A percentile compares a stretch with the other conserved stretches of the same genome.
These are phyloP conservation scores for Centropyge bicolor DNA, from an alignment of 2,797 vertebrate genomes.

Conservation along the genomic window DNA sequence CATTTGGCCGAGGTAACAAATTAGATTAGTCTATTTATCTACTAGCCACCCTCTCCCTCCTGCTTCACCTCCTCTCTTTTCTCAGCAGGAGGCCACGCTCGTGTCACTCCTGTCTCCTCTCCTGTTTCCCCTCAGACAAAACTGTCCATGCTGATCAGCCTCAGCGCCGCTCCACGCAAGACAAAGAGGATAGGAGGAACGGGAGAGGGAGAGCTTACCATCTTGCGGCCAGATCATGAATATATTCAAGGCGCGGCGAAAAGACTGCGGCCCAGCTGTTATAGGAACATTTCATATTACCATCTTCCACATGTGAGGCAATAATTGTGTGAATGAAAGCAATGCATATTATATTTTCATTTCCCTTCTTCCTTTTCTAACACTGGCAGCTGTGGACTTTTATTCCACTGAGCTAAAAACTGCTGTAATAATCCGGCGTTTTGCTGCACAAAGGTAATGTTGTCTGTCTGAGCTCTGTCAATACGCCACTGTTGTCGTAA, in stretches of 20 bases:
- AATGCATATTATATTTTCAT: slow-evolving; percentile 82
- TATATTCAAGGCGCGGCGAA: slow-evolving; percentile 75
- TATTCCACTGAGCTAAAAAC: slow-evolving; percentile 72
- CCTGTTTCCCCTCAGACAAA: slow-evolving; percentile 64
- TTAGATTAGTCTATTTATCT: slow-evolving; percentile 81
- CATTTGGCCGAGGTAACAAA: slow-evolving; percentile 76
- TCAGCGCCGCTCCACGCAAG: slow-evolving; percentile 63
- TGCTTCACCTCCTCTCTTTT: slow-evolving; percentile 68
- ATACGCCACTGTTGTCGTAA: slow-evolving; percentile 54
- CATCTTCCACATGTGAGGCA: slow-evolving; percentile 75
- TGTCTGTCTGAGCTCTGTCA: slow-evolving; percentile 68
- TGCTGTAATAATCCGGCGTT: slow-evolving; percentile 69
- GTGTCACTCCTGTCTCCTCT: slow-evolving; percentile 72
- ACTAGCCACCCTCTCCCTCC: slow-evolving; percentile 61
- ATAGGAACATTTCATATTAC: slow-evolving; percentile 79
- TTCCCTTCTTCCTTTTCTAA: slow-evolving; percentile 48
- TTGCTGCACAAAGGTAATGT: slow-evolving; percentile 57
- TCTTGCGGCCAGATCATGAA: slow-evolving; percentile 77
- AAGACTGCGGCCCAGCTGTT: slow-evolving; percentile 83
- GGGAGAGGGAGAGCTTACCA: slow-evolving; percentile 68
- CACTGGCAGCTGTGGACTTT: slow-evolving; percentile 75
- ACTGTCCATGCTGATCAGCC: slow-evolving; percentile 74
- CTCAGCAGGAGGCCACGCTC: slow-evolving; percentile 72
- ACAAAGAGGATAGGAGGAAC: slow-evolving; percentile 64
- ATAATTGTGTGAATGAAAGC: slow-evolving; percentile 83